Conservation (phyloP, 2,888 invertebrate genomes). For the Polydrusus pterygomalis region DNA sequence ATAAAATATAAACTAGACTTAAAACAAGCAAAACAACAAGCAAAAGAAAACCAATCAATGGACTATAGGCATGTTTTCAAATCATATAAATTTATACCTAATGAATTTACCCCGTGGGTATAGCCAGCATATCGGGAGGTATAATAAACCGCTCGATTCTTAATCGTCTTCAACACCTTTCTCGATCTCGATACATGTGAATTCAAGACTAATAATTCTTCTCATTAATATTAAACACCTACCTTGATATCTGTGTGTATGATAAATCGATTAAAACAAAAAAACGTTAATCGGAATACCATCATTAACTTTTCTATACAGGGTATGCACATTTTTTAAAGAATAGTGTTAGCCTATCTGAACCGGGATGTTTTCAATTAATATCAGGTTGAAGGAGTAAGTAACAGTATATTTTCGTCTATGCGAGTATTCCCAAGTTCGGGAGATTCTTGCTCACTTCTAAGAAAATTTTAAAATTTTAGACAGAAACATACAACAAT, state of each 20-base stretch:
- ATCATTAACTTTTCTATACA: constrained; percentile 60
- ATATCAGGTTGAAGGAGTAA: too few species aligned
- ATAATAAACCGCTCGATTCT: constrained; percentile 55
- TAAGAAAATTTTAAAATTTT: too few species aligned
- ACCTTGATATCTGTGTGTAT: constrained; percentile 62
- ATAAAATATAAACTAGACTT: not conserved
- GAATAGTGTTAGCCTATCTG: not conserved
- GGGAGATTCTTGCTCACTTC: too few species aligned
- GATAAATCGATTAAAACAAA: constrained; percentile 70
- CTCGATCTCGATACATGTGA: constrained; percentile 54
- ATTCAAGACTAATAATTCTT: constrained; percentile 63
- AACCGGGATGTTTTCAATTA: not conserved
- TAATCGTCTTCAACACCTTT: constrained; percentile 57
- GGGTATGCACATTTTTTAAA: constrained; percentile 4
- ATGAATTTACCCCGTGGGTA: constrained; percentile 55
- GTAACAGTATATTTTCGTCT: too few species aligned
- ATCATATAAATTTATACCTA: constrained; percentile 56
- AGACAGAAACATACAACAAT: too few species aligned
- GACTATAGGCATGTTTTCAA: constrained; percentile 46
- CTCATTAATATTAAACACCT: constrained; percentile 69
- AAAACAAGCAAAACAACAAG: constrained; percentile 2
- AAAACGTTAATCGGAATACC: constrained; percentile 70
- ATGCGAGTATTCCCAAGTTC: too few species aligned
- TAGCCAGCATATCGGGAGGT: constrained; percentile 53
- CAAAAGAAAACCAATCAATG: constrained; percentile 9